Percentiles rank a stretch among this genome's conserved stretches.
Conservation (phyloP, 1,140 invertebrate genomes). For the Panagrolaimus sp. region DNA sequence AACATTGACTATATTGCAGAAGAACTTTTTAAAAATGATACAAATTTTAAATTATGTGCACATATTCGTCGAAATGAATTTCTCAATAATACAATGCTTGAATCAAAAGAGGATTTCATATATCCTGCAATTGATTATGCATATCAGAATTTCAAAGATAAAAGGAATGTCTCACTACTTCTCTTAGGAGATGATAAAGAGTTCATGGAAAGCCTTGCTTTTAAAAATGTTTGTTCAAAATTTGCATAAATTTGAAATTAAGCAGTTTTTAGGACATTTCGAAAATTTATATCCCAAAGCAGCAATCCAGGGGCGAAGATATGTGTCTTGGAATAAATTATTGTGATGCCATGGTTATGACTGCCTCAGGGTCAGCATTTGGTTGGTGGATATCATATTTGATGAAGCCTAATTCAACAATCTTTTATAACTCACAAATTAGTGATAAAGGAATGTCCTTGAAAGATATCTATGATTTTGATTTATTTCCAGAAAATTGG, state of each 20-base stretch:
- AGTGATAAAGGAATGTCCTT: neutral
- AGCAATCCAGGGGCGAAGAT: neutral
- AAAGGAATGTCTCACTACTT: too few relatives aligned
- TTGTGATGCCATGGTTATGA: constrained; percentile 3
- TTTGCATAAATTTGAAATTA: neutral
- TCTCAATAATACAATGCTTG: neutral
- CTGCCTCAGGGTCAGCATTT: constrained; percentile 1
- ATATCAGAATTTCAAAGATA: too few relatives aligned
- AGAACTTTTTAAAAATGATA: neutral
- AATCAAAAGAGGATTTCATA: neutral
- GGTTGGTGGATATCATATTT: constrained; percentile 12
- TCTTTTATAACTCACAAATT: neutral
- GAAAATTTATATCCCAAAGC: neutral
- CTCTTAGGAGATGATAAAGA: too few relatives aligned
- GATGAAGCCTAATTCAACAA: neutral
- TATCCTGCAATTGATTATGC: neutral
- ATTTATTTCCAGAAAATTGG: neutral
- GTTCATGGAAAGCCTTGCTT: neutral
- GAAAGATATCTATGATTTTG: constrained; percentile 2
- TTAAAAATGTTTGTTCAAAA: neutral
- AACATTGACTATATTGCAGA: too few relatives aligned
- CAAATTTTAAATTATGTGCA: neutral
- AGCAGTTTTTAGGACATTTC: neutral
- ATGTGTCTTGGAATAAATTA: constrained; percentile 9
- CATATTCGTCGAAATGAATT: constrained; percentile 1